Base-by-base conservation (phyloP, 2,113 vertebrate species). In the Seriola dumerili region DNA sequence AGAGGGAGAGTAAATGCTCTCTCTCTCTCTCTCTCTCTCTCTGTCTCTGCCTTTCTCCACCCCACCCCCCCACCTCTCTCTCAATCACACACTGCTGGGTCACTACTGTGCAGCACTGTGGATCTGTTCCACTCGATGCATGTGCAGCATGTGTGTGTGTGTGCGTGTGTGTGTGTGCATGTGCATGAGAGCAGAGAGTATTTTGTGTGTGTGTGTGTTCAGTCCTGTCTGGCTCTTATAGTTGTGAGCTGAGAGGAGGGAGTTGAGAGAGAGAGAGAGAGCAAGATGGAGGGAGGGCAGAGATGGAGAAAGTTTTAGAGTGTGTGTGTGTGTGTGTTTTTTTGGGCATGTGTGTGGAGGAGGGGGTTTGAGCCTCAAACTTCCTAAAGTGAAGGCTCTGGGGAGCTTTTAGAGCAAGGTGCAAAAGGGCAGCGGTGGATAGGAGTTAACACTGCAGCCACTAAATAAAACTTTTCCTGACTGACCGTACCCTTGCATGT, bases 331-430 rank as follows among this genome's bases (percentile, higher is more conserved):
- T 78, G 58, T 59, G 76, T 62, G 62, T 52, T 70, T 63, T 16
- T 63, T 62, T 55, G 72, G 48, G 76, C 14, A 70, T 77, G 83
- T 38, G 36, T 48, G 48, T 25, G 65, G 77, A 84, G 86, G 84
- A 81, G 85, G 85, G 87, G 89, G 81, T 48, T 85, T 85, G 57
- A 75, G 87, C 70, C 74, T 72, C 52, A 83, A 82, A 88, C 91
- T 90, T 93, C 86, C 65, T 80, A 83, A 87, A 90, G 77, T 70
- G 48, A 89, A 91, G 77, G 54, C 90, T 91, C 89, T 29, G 42
- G 89, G 88, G 91, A 94, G 85, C 78, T 86, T 87, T 92, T 69
- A 84, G 84, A 85, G 87, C 81, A 93, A 94, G 92, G 92, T 94
- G 94, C 88, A 92, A 90, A 88, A 90, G 68, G 80, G 72, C 85